Evolutionary conservation across 2,888 invertebrate species (phyloP), one percentile per base, ranked within the genome.

Genomic region (Caenorhabditis imperialis): DNA sequence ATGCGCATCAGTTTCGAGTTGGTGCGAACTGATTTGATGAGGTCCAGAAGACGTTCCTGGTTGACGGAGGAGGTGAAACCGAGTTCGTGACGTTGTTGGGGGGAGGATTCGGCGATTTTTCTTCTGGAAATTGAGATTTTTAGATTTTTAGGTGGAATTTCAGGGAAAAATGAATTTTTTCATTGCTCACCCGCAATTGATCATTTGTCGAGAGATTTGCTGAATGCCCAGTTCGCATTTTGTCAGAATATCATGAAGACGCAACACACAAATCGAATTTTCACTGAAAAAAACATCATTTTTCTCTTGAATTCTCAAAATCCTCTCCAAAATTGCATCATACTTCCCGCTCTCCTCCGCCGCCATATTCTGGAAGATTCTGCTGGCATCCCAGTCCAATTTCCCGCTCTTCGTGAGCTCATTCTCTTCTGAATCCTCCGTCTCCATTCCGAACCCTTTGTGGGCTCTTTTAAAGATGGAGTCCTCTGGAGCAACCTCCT

Each of bases 201-300:
- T 65, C 48, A 65, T 35, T n/a, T 65, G 65, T n/a, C 57, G 10
- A 1, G 18, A 47, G 20, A 65, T 65, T 50, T 44, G 23, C n/a
- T 42, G 48, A 1, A 57, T 25, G 8, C 48, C 65, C 18, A 42
- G 14, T 12, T 57, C 57, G 44, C 42, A 35, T 44, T 65, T 65
- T 0, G 57, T 44, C 23, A 65, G 65, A 16, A 65, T 33, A 27
- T 65, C 57, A 50, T 65, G 55, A 20, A 65, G 65, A 6, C 65
- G 65, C 20, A 65, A 48, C 12, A 65, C 57, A 20, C 65, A 65
- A 3, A 65, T 50, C 4, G 27, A 20, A n/a, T 65, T 50, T 50
- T 65, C 55, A 2, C 60, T 60, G 50, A 7, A 55, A 55, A 53
- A 33, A 35, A 7, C 16, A n/a, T 30, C 10, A 30, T 33, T 50